Base-by-base conservation (phyloP, 2,113 vertebrate species). In the Hippocampus comes region DNA sequence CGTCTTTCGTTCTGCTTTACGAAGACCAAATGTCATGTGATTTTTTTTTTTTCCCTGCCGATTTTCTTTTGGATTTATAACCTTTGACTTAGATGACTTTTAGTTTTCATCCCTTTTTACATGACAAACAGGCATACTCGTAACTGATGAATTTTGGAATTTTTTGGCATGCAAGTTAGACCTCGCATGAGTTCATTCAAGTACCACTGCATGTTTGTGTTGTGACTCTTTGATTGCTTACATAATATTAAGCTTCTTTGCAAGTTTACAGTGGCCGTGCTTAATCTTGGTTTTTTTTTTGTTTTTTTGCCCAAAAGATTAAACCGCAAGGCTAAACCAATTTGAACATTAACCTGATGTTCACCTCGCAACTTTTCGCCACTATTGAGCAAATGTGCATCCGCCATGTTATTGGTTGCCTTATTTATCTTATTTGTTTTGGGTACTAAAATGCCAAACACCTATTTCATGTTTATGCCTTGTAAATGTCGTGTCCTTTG, bases 171-270 rank as follows among this genome's bases (percentile, higher is more conserved):
- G 20, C 53, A 60, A 60, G 57, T 30, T 30, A 1, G 9, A 30
- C 23, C 18, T 9, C n/a, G 20, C 42, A 14, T 71, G 57, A n/a
- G n/a, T 48, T 57, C 18, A 43, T 42, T 20, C 20, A 0, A 8
- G n/a, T 69, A 27, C 3, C 6, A 10, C 14, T 67, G n/a, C 12
- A 57, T 3, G 1, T 17, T 46, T 72, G 70, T 70, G 2, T 61
- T 69, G 67, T 63, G 21, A 73, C 73, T 71, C 51, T 17, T 55
- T 73, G 41, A 57, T 71, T 46, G 75, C 27, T 83, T 84, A 42
- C 51, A 73, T 74, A 75, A 78, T 65, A 14, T 67, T 76, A 51
- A 69, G 27, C 30, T 56, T 63, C 66, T 69, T 81, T 77, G 79
- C 38, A 82, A 57, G 75, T 67, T 68, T 68, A 66, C 11, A 65